Evolutionary conservation across 2,888 invertebrate genomes (phyloP).

Genomic region (Chydorus sphaericus): DNA sequence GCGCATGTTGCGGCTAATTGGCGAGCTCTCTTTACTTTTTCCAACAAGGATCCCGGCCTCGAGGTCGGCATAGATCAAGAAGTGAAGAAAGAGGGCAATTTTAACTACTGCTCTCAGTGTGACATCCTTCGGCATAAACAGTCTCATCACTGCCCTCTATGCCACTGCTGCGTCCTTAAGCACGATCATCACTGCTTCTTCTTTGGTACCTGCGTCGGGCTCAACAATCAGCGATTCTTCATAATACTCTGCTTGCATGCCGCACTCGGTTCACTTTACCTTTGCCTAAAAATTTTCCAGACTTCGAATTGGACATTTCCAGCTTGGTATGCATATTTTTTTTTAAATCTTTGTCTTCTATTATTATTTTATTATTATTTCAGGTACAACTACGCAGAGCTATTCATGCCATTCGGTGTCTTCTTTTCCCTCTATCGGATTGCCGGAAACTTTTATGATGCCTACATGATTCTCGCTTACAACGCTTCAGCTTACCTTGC

Average conservation of each 20-base stretch:
- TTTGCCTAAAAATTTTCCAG: background rate
- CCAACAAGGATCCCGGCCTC: background rate
- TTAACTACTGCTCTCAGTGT: constrained; percentile 6
- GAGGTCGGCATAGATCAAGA: background rate
- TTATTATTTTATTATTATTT: too few species aligned
- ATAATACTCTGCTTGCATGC: constrained; percentile 22
- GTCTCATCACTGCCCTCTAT: constrained; percentile 25
- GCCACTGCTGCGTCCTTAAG: constrained; percentile 31
- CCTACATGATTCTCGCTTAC: background rate
- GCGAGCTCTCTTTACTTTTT: background rate
- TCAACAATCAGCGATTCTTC: constrained; percentile 30
- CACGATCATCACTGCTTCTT: constrained; percentile 32
- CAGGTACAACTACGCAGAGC: background rate
- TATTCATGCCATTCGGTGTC: background rate
- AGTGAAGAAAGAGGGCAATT: too few species aligned
- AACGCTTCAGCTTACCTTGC: background rate
- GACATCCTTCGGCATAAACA: background rate
- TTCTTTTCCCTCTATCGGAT: background rate
- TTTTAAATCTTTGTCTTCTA: too few species aligned
- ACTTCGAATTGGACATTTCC: background rate
- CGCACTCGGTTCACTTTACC: constrained; percentile 17
- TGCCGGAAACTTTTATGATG: background rate
- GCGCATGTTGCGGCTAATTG: background rate
- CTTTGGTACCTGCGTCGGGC: constrained; percentile 31
- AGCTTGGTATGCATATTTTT: too few species aligned